phyloP scores from a whole-genome alignment of 2,113 vertebrate species.

The Carlito syrichta region DNA sequence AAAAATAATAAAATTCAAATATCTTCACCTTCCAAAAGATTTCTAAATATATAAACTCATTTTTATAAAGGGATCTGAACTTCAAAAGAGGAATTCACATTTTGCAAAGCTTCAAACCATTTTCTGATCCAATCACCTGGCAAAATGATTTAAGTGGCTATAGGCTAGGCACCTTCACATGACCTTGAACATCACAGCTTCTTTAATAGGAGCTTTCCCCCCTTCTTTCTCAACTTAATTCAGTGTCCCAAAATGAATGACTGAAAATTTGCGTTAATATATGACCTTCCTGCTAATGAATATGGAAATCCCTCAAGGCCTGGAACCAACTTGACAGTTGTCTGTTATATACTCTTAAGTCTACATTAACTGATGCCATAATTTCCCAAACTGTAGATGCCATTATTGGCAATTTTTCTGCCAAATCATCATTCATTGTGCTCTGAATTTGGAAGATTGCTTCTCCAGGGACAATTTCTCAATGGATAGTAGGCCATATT shows the following conservation, averaged over 20 bases:
- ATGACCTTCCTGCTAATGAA: slow-evolving; percentile 51
- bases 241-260: slow-evolving; percentile 32
- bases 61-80: background rate
- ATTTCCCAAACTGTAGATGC: slow-evolving; percentile 51
- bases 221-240: background rate
- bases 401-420: slow-evolving; percentile 46
- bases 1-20: background rate
- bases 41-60: background rate
- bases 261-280: slow-evolving; percentile 27
- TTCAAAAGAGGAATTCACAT: background rate
- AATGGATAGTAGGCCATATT: slow-evolving; percentile 6
- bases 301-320: slow-evolving; percentile 48
- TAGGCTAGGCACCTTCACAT: background rate
- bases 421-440: slow-evolving; percentile 48
- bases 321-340: slow-evolving; percentile 48
- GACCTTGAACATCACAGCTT: slow-evolving; percentile 22
- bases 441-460: slow-evolving; percentile 16
- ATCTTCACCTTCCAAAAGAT: background rate
- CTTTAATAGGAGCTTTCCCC: background rate
- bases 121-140: background rate
- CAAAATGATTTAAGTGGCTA: background rate
- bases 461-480: slow-evolving; percentile 22
- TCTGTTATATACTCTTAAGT: slow-evolving; percentile 38
- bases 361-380: slow-evolving; percentile 49
- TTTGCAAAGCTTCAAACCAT: background rate